Evolutionary conservation across 2,888 invertebrate genomes (phyloP).

Genomic region (Ethmia dodecea): DNA sequence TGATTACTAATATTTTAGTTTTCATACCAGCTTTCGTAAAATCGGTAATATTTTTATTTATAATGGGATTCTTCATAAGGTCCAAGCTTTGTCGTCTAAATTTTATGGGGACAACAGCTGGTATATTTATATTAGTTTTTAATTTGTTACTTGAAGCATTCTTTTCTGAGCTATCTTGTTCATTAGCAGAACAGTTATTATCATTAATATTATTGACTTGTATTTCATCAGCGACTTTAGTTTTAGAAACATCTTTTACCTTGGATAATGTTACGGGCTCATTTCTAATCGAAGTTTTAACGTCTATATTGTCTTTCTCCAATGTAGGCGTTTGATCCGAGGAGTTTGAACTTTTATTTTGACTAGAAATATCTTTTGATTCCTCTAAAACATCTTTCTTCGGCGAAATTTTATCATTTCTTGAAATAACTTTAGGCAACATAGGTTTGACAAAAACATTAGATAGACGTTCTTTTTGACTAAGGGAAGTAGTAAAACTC

Average conservation of each 20-base stretch:
- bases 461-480: constrained; percentile 39
- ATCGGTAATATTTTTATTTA: constrained; percentile 61
- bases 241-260: background rate
- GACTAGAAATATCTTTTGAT: constrained; percentile 80
- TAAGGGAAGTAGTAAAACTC: constrained; percentile 25
- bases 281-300: background rate
- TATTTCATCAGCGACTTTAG: no score
- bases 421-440: constrained; percentile 45
- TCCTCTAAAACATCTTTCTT: constrained; percentile 47
- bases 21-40: constrained; percentile 66
- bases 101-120: constrained; percentile 51
- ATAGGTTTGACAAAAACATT: constrained; percentile 58
- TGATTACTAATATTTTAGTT: constrained; percentile 68
- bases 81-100: constrained; percentile 59
- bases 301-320: background rate
- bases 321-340: constrained; percentile 1
- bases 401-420: constrained; percentile 53
- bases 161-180: constrained; percentile 15
- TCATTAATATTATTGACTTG: no score
- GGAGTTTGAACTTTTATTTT: constrained; percentile 79
- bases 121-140: constrained; percentile 33
- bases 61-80: constrained; percentile 60
- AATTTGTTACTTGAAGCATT: constrained; percentile 16
- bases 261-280: background rate
- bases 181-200: constrained; percentile 3